Evolutionary conservation across 2,797 vertebrate species (phyloP).

Genomic region (Potorous gilbertii): DNA sequence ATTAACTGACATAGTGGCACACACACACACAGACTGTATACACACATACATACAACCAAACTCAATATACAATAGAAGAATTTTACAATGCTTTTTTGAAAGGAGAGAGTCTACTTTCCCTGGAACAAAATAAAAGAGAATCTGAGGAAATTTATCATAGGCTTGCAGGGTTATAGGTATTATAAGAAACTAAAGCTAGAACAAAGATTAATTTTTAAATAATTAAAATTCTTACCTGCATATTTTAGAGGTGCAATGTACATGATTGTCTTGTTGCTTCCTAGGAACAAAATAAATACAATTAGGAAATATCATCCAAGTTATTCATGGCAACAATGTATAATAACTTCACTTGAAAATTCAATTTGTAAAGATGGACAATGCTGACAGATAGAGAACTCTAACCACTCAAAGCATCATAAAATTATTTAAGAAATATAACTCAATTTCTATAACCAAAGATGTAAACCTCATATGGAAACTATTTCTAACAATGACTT

Average conservation of each 20-base stretch:
- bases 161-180: not conserved
- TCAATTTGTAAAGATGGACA: not conserved
- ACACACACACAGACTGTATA: not conserved
- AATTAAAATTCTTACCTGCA: conserved; percentile 83
- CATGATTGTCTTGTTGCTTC: conserved; percentile 83
- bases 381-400: not conserved
- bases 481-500: not conserved
- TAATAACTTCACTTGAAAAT: conserved; percentile 50
- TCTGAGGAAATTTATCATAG: not conserved
- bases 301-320: conserved; percentile 48
- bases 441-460: not conserved
- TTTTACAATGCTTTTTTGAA: not conserved
- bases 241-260: conserved; percentile 76
- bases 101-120: not conserved
- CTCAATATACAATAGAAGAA: not conserved
- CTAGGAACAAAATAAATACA: conserved; percentile 75
- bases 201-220: conserved; percentile 3
- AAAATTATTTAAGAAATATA: not conserved
- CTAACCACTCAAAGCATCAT: not conserved
- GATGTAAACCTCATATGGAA: not conserved
- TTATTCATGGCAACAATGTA: not conserved
- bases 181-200: conserved; percentile 5
- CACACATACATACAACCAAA: not conserved
- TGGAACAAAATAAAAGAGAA: not conserved
- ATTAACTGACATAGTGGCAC: not conserved